These are phyloP conservation scores for Rhinopomastus cyanomelas DNA, from an alignment of 2,113 vertebrate species.

Conservation along the genomic window DNA sequence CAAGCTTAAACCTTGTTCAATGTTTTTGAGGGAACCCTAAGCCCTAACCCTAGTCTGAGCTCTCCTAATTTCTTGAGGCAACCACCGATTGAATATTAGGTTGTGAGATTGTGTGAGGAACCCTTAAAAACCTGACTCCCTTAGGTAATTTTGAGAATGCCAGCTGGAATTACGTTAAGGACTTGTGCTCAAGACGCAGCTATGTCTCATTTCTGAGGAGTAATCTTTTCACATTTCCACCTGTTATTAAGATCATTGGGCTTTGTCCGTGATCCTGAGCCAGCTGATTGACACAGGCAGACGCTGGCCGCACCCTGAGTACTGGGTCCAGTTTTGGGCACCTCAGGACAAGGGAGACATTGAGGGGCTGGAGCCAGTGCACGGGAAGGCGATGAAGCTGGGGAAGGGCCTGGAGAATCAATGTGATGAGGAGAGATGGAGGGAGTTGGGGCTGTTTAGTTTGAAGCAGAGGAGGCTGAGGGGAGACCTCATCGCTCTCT, in stretches of 20 bases:
- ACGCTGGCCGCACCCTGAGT: too few species aligned
- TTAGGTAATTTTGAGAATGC: not conserved
- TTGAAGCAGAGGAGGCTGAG: too few species aligned
- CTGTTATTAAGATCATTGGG: not conserved
- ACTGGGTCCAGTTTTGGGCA: too few species aligned
- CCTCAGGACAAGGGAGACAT: too few species aligned
- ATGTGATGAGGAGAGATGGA: too few species aligned
- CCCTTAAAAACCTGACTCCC: not conserved
- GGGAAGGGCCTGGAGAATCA: too few species aligned
- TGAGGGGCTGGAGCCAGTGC: too few species aligned
- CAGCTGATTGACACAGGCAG: not conserved
- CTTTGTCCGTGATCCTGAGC: not conserved
- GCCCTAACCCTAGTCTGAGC: too few species aligned
- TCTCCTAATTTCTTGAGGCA: not conserved
- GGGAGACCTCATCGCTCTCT: too few species aligned
- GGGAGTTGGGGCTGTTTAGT: too few species aligned
- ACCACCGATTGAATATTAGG: not conserved
- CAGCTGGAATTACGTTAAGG: not conserved
- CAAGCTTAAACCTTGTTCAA: not conserved
- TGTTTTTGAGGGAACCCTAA: not conserved
- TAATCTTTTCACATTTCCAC: not conserved
- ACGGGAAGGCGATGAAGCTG: too few species aligned
- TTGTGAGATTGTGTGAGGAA: not conserved
- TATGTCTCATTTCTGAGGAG: not conserved
- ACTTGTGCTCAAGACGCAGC: not conserved